Base-by-base conservation (phyloP, 2,797 vertebrate species). In the Denticeps clupeoides region DNA sequence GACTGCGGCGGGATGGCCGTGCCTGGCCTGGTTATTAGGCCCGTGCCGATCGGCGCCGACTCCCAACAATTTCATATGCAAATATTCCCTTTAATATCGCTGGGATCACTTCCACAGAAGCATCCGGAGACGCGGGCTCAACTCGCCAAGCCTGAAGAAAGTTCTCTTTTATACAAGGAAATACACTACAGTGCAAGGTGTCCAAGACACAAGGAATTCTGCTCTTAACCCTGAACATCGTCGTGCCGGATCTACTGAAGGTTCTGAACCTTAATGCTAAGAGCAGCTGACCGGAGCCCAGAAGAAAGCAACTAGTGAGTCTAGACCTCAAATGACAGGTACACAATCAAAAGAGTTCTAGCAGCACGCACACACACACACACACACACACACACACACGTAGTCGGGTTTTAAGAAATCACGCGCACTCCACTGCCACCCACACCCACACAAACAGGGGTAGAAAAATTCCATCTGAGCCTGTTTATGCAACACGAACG, bases 401-500 rank as follows among this genome's bases (percentile, higher is more conserved):
- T 23, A 10, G 15, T 19, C 25, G 28, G 8, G 22, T 15, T 16
- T 28, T 19, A 13, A 13, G 33, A 37, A 37, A 37, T 9, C 9
- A 3, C 45, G 26, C 12, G 25, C 45, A 47, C 29, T 33, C 29
- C 12, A 24, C 29, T 7, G 32, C 46, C 8, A 32, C 28, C 22
- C 28, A 33, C 28, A 46, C 29, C 5, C 28, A 46, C 32, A 11
- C 28, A 32, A 18, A 38, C 38, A 18, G 35, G 35, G 3, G 38
- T 38, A 18, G 10, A 24, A 19, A 19, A 28, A 28, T 11, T 15
- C n/a, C 75, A 77, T 79, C 71, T 74, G 71, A 79, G 80, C 80
- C 77, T 81, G 77, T 80, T 80, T 80, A 78, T 79, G 78, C 77
- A 81, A 77, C 77, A 79, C 79, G 74, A 82, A 78, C 79, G 74